Evolutionary conservation across 2,113 vertebrate genomes (phyloP).

Genomic region (Acinonyx jubatus): DNA sequence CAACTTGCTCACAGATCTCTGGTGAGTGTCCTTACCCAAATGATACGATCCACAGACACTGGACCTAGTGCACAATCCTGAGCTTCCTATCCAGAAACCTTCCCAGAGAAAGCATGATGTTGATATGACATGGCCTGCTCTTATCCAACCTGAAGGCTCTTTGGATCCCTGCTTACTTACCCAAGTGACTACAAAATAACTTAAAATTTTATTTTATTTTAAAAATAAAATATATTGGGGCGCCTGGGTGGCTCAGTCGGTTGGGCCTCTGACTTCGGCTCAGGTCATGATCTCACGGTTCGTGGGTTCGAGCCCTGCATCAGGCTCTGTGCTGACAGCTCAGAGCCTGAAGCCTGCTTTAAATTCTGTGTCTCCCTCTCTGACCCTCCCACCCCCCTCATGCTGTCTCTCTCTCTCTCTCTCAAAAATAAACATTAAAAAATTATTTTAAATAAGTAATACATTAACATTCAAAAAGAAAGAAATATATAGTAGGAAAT

Average conservation of each 20-base stretch:
- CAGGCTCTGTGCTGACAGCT: no score
- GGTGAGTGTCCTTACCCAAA: neutral
- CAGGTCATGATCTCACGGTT: no score
- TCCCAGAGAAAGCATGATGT: neutral
- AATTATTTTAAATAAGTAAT: neutral
- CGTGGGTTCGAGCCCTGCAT: no score
- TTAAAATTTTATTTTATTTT: slow-evolving; percentile 17
- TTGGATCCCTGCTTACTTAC: slow-evolving; percentile 15
- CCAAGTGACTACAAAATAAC: neutral
- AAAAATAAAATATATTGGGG: neutral
- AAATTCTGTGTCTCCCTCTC: no score
- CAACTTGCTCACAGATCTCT: neutral
- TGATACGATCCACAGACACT: neutral
- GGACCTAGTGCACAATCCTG: neutral
- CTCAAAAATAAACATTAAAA: neutral
- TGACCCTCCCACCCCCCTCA: no score
- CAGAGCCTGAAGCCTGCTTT: no score
- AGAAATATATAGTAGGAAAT: neutral
- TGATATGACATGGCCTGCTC: neutral
- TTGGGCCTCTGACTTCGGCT: no score
- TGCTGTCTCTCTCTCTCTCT: no score
- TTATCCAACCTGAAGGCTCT: neutral
- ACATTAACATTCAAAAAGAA: neutral
- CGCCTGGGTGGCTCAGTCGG: no score
- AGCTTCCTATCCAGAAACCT: neutral